Evolutionary conservation across 2,888 invertebrate species (phyloP).

Genomic region (Scelioninae gen. 1): DNA sequence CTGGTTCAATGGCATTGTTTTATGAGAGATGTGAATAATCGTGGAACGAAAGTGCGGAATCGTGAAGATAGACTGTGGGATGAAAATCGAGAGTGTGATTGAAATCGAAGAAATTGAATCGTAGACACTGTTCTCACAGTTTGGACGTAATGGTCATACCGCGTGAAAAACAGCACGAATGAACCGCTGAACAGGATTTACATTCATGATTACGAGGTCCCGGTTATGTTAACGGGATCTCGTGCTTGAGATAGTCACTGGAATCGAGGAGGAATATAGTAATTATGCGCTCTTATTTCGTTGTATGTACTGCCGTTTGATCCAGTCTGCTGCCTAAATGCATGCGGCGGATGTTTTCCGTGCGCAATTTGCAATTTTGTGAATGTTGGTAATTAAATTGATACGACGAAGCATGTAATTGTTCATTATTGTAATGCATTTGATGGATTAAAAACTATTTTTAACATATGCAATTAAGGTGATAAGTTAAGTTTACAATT

Average conservation of each 20-base stretch:
- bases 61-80: neutral
- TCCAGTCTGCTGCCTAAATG: constrained; percentile 62
- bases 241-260: constrained; percentile 63
- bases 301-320: constrained; percentile 38
- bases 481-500: constrained; percentile 5
- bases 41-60: constrained; percentile 31
- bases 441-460: constrained; percentile 17
- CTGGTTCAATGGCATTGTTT: constrained; percentile 27
- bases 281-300: constrained; percentile 61
- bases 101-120: constrained; percentile 44
- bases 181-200: constrained; percentile 56
- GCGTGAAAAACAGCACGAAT: constrained; percentile 42
- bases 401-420: constrained; percentile 34
- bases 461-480: constrained; percentile 8
- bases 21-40: constrained; percentile 23
- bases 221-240: constrained; percentile 68
- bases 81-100: constrained; percentile 59
- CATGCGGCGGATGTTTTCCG: constrained; percentile 31
- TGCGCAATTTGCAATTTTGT: constrained; percentile 33
- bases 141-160: constrained; percentile 31
- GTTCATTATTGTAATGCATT: constrained; percentile 26
- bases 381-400: constrained; percentile 31
- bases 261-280: constrained; percentile 64
- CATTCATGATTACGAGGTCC: constrained; percentile 67
- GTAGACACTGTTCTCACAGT: constrained; percentile 29